Evolutionary conservation across 2,888 invertebrate species (phyloP).

Genomic region (Epinotia brunnichana): DNA sequence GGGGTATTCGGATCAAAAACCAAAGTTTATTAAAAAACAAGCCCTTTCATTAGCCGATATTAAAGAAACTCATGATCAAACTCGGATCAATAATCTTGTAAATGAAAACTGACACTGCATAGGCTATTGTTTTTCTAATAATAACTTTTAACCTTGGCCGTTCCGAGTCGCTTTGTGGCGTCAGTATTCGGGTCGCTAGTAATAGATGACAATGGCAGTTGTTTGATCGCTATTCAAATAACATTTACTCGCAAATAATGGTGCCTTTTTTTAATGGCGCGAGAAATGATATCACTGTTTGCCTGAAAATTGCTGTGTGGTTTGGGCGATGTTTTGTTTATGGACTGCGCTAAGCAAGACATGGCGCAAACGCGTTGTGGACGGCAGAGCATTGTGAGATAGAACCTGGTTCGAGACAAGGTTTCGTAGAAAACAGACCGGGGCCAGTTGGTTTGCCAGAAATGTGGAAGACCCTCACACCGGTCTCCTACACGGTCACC

Average conservation of each 20-base stretch:
- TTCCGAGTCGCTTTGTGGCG: background rate
- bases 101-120: constrained; percentile 14
- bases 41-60: no score
- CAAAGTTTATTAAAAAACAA: no score
- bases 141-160: constrained; percentile 24
- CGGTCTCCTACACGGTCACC: no score
- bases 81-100: background rate
- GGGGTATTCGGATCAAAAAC: no score
- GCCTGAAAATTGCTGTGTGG: background rate
- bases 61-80: background rate
- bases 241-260: background rate
- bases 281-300: background rate
- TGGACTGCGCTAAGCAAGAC: no score
- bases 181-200: background rate
- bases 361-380: no score
- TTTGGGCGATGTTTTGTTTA: background rate
- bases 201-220: constrained; percentile 1
- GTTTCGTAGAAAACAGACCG: no score
- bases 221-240: constrained; percentile 10
- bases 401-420: no score
- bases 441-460: no score
- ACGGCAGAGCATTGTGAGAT: no score
- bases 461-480: no score
- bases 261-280: background rate
- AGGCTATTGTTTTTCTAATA: constrained; percentile 13